A percentile compares a stretch with the other conserved stretches of the same genome.
Conservation (phyloP, 2,888 invertebrate genomes). For the Liopterus haemorrhoidalis region DNA sequence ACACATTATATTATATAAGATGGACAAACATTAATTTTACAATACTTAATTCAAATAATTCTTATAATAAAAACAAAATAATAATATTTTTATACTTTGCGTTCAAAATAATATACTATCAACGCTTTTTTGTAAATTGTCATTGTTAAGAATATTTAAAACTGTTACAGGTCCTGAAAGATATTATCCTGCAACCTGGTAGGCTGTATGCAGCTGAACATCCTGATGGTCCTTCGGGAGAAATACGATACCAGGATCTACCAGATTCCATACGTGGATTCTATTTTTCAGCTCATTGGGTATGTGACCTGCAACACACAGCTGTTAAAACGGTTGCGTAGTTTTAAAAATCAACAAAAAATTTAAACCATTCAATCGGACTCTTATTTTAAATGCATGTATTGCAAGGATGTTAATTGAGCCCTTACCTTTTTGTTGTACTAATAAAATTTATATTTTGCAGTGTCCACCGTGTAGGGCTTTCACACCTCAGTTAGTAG, state of each 20-base stretch:
- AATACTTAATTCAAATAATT: too few species aligned
- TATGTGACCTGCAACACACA: constrained; percentile 44
- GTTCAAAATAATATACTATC: too few species aligned
- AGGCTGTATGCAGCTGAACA: constrained; percentile 40
- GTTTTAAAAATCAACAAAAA: not conserved
- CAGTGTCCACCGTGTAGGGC: constrained; percentile 84
- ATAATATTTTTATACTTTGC: too few species aligned
- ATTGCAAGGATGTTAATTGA: not conserved
- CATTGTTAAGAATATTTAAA: too few species aligned
- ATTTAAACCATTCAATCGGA: constrained; percentile 2
- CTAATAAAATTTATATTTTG: constrained; percentile 34
- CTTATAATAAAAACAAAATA: too few species aligned
- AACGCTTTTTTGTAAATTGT: too few species aligned
- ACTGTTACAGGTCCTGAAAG: constrained; percentile 45
- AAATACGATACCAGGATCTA: constrained; percentile 52
- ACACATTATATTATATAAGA: constrained; percentile 42
- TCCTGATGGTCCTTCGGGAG: constrained; percentile 40
- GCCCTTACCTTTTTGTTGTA: not conserved
- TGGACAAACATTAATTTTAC: constrained; percentile 42
- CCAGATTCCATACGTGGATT: constrained; percentile 66
- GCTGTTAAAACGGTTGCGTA: not conserved
- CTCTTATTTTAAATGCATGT: not conserved
- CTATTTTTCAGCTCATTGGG: constrained; percentile 88
- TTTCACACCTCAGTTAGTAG: constrained; percentile 71
- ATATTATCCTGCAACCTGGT: constrained; percentile 45